Percentiles rank a stretch among this genome's conserved stretches.
Conservation (phyloP, 2,113 vertebrate species). For the Oncorhynchus keta region DNA sequence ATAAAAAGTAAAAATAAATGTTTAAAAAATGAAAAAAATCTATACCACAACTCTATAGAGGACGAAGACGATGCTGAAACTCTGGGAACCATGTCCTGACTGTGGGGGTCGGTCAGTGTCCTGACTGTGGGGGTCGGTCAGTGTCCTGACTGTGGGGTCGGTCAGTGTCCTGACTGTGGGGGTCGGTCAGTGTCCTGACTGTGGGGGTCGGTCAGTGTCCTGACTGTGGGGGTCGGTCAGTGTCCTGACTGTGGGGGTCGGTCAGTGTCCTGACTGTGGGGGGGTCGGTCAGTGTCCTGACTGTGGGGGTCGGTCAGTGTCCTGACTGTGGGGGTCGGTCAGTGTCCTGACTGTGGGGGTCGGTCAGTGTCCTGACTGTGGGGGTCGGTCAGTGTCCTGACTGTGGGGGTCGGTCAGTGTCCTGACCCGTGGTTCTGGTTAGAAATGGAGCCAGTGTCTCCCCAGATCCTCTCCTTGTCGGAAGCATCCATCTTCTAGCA, state of each 20-base stretch:
- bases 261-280: too few relatives aligned
- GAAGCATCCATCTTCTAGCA: too few relatives aligned
- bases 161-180: constrained; percentile 31
- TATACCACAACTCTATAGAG: constrained; percentile 66
- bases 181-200: too few relatives aligned
- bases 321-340: constrained; percentile 64
- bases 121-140: constrained; percentile 59
- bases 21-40: constrained; percentile 53
- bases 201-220: neutral
- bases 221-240: too few relatives aligned
- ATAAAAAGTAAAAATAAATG: constrained; percentile 53
- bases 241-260: too few relatives aligned
- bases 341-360: constrained; percentile 75
- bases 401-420: too few relatives aligned
- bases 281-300: too few relatives aligned
- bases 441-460: too few relatives aligned
- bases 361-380: constrained; percentile 71
- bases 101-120: constrained; percentile 56
- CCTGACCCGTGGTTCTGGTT: too few relatives aligned
- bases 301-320: too few relatives aligned
- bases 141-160: constrained; percentile 32
- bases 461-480: constrained; percentile 84
- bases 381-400: too few relatives aligned
- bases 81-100: constrained; percentile 86
- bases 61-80: constrained; percentile 95